Evolutionary conservation across 2,113 vertebrate genomes (phyloP).

Genomic region (Nycticorax nycticorax): DNA sequence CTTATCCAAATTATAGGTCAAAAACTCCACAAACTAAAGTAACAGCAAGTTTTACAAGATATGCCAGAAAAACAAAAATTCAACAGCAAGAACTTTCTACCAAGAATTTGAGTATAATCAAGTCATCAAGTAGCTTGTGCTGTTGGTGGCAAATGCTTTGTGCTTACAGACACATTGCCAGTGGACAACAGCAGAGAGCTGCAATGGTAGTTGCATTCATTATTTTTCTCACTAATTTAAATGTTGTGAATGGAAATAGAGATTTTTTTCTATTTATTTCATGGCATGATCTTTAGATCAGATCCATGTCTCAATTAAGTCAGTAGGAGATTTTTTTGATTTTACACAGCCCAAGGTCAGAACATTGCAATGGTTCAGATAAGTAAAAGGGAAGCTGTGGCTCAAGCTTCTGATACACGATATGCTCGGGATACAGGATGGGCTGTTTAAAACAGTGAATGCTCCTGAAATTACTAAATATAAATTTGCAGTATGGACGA

Average conservation of each 20-base stretch:
- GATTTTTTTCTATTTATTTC: not conserved
- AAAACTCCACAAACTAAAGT: not conserved
- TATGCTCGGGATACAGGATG: not conserved
- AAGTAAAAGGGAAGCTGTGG: not conserved
- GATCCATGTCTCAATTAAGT: not conserved
- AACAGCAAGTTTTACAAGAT: not conserved
- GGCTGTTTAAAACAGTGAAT: not conserved
- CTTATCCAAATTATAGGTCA: not conserved
- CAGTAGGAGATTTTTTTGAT: not conserved
- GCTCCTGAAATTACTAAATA: not conserved
- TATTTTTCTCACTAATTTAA: not conserved
- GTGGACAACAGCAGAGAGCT: not conserved
- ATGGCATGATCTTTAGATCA: not conserved
- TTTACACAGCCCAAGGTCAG: not conserved
- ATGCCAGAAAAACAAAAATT: not conserved
- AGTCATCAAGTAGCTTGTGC: not conserved
- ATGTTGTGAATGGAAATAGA: not conserved
- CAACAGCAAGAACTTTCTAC: not conserved
- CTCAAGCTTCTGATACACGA: not conserved
- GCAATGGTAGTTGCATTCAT: not conserved
- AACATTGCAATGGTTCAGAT: not conserved
- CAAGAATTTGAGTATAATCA: not conserved
- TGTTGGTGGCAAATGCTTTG: not conserved
- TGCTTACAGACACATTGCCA: not conserved
- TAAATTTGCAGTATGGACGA: not conserved